A percentile compares a stretch with the other conserved stretches of the same genome.
Conservation (phyloP, 2,113 vertebrate species). For the Piaya cayana region DNA sequence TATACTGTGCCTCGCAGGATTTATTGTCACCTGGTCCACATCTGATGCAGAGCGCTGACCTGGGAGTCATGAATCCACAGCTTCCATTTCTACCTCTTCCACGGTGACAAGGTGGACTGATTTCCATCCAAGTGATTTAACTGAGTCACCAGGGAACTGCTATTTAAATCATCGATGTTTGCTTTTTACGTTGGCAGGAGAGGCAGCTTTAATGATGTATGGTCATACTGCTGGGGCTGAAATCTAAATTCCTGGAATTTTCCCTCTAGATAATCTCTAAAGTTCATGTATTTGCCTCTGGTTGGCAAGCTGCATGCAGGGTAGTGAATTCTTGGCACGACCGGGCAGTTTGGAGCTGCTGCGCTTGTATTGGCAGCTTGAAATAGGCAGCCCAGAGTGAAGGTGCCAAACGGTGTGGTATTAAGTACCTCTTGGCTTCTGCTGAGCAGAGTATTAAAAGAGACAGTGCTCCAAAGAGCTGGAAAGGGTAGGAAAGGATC, state of each 20-base stretch:
- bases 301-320: background rate
- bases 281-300: constrained; percentile 59
- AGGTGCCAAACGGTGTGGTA: constrained; percentile 8
- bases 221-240: background rate
- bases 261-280: constrained; percentile 33
- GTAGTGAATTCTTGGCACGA: background rate
- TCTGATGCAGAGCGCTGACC: background rate
- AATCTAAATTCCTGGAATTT: constrained; percentile 57
- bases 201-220: constrained; percentile 58
- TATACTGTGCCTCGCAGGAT: background rate
- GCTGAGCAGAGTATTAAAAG: background rate
- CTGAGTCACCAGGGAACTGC: background rate
- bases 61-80: constrained; percentile 40
- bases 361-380: constrained; percentile 42
- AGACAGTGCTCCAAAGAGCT: background rate
- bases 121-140: constrained; percentile 63
- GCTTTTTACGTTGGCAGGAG: constrained; percentile 44
- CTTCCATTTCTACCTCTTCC: constrained; percentile 8
- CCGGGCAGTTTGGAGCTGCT: constrained; percentile 3
- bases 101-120: constrained; percentile 39
- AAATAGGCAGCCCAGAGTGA: constrained; percentile 8
- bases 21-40: background rate
- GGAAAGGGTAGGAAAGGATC: background rate
- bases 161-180: constrained; percentile 63
- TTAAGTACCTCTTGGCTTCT: constrained; percentile 13